Evolutionary conservation across 2,888 invertebrate species (phyloP).

Genomic region (Sminthurinus aureus): DNA sequence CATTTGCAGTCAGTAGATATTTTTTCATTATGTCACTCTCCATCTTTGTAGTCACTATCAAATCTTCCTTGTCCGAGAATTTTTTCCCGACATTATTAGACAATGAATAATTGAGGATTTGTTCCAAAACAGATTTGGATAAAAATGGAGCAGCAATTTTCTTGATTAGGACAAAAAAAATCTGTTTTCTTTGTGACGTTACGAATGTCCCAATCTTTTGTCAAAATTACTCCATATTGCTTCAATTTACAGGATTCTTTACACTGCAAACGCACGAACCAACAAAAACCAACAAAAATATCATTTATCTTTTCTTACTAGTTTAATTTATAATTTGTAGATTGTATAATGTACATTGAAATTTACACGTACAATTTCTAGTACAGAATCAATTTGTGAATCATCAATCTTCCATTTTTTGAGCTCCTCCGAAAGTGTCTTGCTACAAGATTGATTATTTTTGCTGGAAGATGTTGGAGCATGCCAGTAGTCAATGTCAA

Average conservation of each 20-base stretch:
- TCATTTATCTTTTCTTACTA: not conserved
- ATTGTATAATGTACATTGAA: not conserved
- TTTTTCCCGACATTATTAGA: not conserved
- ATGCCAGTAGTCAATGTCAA: slow-evolving; percentile 26
- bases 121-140: not conserved
- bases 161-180: not conserved
- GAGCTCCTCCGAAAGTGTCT: not conserved
- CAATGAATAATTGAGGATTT: not conserved
- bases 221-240: not conserved
- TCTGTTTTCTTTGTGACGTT: not conserved
- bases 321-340: not conserved
- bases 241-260: slow-evolving; percentile 7
- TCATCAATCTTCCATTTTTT: slow-evolving; percentile 29
- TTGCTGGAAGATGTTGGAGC: not conserved
- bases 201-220: not conserved
- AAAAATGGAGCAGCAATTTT: slow-evolving; percentile 6
- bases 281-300: not conserved
- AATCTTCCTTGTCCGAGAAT: not conserved
- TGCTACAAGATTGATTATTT: not conserved
- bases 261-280: not conserved
- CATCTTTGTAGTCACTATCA: no score
- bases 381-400: not conserved
- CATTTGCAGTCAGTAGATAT: not conserved
- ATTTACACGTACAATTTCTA: slow-evolving; percentile 21
- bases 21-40: not conserved